Conservation (phyloP, 2,888 invertebrate genomes). For the Elegia similella region DNA sequence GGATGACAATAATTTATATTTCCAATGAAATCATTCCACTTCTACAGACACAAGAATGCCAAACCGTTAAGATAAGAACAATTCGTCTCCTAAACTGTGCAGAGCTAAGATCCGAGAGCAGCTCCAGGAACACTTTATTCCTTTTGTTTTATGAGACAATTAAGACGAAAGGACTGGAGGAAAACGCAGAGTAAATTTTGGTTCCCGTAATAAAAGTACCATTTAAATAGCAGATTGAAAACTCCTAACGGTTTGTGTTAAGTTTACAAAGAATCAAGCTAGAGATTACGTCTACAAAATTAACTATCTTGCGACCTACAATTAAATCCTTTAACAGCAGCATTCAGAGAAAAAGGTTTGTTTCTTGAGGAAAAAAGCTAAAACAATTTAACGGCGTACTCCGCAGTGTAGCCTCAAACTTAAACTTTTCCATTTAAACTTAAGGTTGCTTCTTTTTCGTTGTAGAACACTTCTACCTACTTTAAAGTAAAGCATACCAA, state of each 20-base stretch:
- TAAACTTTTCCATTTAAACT: conserved; percentile 66
- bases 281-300: conserved; percentile 31
- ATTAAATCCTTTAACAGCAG: conserved; percentile 24
- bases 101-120: conserved; percentile 42
- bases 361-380: conserved; percentile 38
- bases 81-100: conserved; percentile 39
- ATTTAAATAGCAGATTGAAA: conserved; percentile 65
- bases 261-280: conserved; percentile 42
- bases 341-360: conserved; percentile 18
- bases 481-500: background rate
- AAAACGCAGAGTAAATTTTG: conserved; percentile 56
- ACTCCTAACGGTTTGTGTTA: conserved; percentile 56
- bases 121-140: conserved; percentile 54
- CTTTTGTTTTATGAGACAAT: conserved; percentile 69
- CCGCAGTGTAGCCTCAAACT: conserved; percentile 53
- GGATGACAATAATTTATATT: background rate
- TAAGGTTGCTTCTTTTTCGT: conserved; percentile 33
- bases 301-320: conserved; percentile 23
- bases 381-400: conserved; percentile 57
- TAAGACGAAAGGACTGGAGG: conserved; percentile 54
- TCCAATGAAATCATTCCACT: background rate
- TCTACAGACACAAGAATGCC: background rate
- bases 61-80: conserved; percentile 33
- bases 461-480: conserved; percentile 20
- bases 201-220: conserved; percentile 55